Evolutionary conservation across 2,797 vertebrate genomes (phyloP).

Genomic region (Crocidura indochinensis): DNA sequence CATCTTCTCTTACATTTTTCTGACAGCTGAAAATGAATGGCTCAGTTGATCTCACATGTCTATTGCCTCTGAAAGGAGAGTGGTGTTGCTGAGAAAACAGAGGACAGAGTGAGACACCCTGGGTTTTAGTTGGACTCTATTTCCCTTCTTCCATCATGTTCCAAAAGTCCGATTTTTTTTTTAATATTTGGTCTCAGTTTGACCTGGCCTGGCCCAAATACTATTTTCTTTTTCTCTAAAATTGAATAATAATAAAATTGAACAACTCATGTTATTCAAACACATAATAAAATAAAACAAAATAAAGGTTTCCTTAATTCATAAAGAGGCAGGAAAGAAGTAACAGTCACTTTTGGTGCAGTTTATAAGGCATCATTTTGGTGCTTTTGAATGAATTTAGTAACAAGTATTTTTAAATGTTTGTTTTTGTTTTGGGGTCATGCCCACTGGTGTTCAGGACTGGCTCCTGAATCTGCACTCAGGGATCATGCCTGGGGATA

Average conservation of each 20-base stretch:
- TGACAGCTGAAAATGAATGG: not conserved
- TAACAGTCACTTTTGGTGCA: not conserved
- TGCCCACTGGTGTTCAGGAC: too few species aligned
- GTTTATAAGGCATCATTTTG: not conserved
- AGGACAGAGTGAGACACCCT: not conserved
- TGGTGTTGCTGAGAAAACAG: not conserved
- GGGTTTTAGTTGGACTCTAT: not conserved
- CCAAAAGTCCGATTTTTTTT: not conserved
- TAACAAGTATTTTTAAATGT: not conserved
- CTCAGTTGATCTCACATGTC: not conserved
- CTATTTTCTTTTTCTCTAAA: conserved; percentile 17
- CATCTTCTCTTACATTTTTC: conserved; percentile 8
- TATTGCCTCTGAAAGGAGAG: not conserved
- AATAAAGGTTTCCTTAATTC: not conserved
- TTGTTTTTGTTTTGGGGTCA: too few species aligned
- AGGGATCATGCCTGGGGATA: too few species aligned
- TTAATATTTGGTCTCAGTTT: not conserved
- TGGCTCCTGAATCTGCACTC: too few species aligned
- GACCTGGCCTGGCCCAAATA: not conserved
- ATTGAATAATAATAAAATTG: too few species aligned
- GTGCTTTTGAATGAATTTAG: not conserved
- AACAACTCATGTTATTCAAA: not conserved
- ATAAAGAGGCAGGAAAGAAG: not conserved
- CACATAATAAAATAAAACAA: conserved; percentile 31
- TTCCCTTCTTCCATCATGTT: not conserved